Evolutionary conservation across 2,113 vertebrate genomes (phyloP), one percentile per base, ranked within the genome.

Genomic region (Pangasianodon gigas): DNA sequence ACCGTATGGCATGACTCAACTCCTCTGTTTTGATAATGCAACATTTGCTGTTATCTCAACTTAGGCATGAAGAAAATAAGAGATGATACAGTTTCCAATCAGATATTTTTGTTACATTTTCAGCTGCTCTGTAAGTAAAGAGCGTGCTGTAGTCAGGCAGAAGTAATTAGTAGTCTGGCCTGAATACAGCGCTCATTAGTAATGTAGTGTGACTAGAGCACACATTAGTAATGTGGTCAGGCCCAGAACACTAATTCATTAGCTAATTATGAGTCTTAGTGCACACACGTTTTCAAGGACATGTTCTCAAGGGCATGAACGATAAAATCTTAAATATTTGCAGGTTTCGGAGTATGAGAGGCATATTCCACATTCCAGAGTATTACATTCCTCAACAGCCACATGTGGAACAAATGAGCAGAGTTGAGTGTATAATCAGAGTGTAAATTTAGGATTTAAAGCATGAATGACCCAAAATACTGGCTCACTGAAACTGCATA

Each of bases 151-250:
- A 32, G 87, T 26, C 75, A 21, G 29, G 18, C 41, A 86, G 65
- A n/a, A 87, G 13, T 77, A 77, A 77, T 87, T 87, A 58, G 62
- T 58, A 60, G 13, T 77, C 83, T 86, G 81, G 37, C 26, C 8
- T 41, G 41, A 74, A 86, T 88, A 86, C 24, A 74, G 77, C 74
- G 21, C 87, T 79, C 7, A 48, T 48, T 46, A 83, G 84, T 51
- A 67, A 87, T 75, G 65, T 54, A 86, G 41, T 82, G 82, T 84
- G 82, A 52, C 48, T 85, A 11, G 62, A 52, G 65, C 29, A 41
- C 9, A 41, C 65, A 86, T 58, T 87, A 87, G 24, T 74, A 74
- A 87, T 75, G 19, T 74, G 19, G 10, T 74, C 85, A 87, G 69
- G 52, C 71, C 37, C 52, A 46, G 52, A 60, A 58, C 67, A 60